A percentile compares a stretch with the other conserved stretches of the same genome.
Evolutionary conservation across 1,140 invertebrate genomes (phyloP).

Genomic region (Zaprionus ornatus): DNA sequence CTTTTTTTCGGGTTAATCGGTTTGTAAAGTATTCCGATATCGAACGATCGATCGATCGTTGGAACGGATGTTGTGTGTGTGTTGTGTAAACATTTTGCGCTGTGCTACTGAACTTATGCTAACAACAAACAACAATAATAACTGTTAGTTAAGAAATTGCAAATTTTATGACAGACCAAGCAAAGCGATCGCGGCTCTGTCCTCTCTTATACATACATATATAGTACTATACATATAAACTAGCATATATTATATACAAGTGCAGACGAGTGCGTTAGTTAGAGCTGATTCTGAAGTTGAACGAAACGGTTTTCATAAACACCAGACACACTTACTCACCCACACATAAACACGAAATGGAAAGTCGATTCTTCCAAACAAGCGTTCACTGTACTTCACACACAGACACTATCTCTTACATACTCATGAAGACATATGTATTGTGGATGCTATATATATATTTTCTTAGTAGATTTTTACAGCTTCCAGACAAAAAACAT

Average conservation of each 20-base stretch:
- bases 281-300: constrained; percentile 31
- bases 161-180: constrained; percentile 48
- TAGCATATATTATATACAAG: background rate
- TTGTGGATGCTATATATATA: constrained; percentile 50
- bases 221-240: background rate
- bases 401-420: background rate
- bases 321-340: constrained; percentile 14
- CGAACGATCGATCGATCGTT: constrained; percentile 4
- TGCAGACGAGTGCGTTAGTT: constrained; percentile 15
- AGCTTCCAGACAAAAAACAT: constrained; percentile 54
- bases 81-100: constrained; percentile 55
- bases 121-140: constrained; percentile 63
- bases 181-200: constrained; percentile 5
- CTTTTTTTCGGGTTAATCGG: background rate
- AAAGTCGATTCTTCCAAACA: background rate
- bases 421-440: background rate
- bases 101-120: constrained; percentile 71
- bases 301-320: constrained; percentile 43
- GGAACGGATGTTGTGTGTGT: constrained; percentile 26
- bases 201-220: constrained; percentile 14
- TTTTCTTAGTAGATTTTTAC: constrained; percentile 81
- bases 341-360: background rate
- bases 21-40: background rate
- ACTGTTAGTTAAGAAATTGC: constrained; percentile 65
- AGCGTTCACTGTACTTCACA: background rate